Evolutionary conservation across 2,797 vertebrate genomes (phyloP), one percentile per base, ranked within the genome.

Genomic region (Paedocypris micromegethes): DNA sequence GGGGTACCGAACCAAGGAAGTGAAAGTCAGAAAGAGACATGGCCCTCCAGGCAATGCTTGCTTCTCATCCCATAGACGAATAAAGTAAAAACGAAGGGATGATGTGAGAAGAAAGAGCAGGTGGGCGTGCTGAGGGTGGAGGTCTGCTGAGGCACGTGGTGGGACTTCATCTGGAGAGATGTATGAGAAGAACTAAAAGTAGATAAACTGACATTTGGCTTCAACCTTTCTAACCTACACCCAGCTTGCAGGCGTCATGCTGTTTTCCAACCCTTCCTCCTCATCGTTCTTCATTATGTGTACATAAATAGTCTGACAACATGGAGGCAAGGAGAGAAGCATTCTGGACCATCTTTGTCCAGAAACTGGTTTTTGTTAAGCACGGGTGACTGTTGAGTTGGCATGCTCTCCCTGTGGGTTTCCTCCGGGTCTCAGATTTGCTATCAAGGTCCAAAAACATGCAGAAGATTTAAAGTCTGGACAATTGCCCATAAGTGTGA

Each of bases 241-340:
- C 72, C 1, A 76, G 84, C 73, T 72, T 79, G 82, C 83, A 80
- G 83, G 84, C 85, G 83, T 87, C 79, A 83, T 78, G 82, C 74
- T 72, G 74, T 84, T 80, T 83, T 81, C 77, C 80, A 77, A 82
- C 81, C 84, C 79, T 72, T 82, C 78, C 77, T 84, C 84, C 82
- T 79, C 86, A 68, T 65, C 43, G 46, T 65, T 45, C 52, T n/a
- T 9, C 37, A 47, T 23, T 23, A 23, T 23, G 1, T 23, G 23
- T 23, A 23, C 23, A 23, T 23, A 23, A 23, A 23, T 23, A 23
- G 23, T 23, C 23, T 23, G 23, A 23, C 23, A 23, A 23, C 23
- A 23, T 23, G 23, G 23, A 23, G 23, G 23, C 23, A 23, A 23
- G 23, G 23, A 23, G 23, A 23, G 23, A 23, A 23, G 23, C 23